Percentiles rank a stretch among this genome's conserved stretches.
phyloP scores from a whole-genome alignment of 2,113 vertebrate genomes.

The Atractosteus spatula region DNA sequence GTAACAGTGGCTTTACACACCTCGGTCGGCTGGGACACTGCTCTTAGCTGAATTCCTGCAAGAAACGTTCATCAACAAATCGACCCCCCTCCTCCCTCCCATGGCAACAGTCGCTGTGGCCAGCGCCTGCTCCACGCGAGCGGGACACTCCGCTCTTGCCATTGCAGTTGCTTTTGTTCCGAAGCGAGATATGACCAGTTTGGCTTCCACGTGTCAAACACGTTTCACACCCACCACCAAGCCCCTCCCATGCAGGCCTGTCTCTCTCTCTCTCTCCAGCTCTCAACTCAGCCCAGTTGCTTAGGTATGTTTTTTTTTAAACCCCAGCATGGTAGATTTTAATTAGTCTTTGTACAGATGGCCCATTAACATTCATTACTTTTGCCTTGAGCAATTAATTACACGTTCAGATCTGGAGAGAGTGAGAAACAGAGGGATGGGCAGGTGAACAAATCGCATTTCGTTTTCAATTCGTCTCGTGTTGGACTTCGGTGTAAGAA shows the following conservation, averaged over 20 bases:
- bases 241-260: slow-evolving; percentile 57
- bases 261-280: slow-evolving; percentile 50
- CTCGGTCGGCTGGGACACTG: too few relatives aligned
- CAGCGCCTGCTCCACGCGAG: too few relatives aligned
- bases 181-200: too few relatives aligned
- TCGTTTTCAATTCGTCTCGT: neutral
- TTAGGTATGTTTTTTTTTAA: slow-evolving; percentile 74
- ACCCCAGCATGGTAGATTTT: slow-evolving; percentile 86
- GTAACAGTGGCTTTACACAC: too few relatives aligned
- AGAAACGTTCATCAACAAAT: too few relatives aligned
- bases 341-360: slow-evolving; percentile 90
- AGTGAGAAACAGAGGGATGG: slow-evolving; percentile 70
- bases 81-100: too few relatives aligned
- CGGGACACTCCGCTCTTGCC: neutral
- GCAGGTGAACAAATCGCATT: slow-evolving; percentile 63
- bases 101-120: too few relatives aligned
- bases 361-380: slow-evolving; percentile 90
- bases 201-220: too few relatives aligned
- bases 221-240: slow-evolving; percentile 35
- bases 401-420: slow-evolving; percentile 77
- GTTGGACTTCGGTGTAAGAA: too few relatives aligned
- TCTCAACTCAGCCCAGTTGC: slow-evolving; percentile 70
- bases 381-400: slow-evolving; percentile 86
- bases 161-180: neutral
- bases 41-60: too few relatives aligned